These are phyloP conservation scores for Perca fluviatilis DNA, from an alignment of 2,113 vertebrate genomes.

Conservation along the genomic window DNA sequence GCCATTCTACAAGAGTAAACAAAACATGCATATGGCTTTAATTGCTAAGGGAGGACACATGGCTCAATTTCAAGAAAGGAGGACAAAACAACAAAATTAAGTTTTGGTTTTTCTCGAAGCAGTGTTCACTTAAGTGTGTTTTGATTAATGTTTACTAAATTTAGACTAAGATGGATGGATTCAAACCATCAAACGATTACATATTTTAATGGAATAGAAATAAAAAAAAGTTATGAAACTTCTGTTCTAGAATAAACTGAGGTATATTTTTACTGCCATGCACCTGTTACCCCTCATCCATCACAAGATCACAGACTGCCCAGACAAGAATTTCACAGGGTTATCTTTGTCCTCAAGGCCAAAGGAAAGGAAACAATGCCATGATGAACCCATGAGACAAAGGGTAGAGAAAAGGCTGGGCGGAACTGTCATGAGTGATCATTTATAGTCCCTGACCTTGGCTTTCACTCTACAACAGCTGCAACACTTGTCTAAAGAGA, in stretches of 20 bases:
- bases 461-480: slow-evolving; percentile 65
- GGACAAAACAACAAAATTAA: neutral
- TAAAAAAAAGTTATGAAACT: neutral
- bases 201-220: neutral
- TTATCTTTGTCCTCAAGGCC: slow-evolving; percentile 80
- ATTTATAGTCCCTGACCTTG: slow-evolving; percentile 57
- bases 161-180: neutral
- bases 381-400: slow-evolving; percentile 60
- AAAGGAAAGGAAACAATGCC: slow-evolving; percentile 72
- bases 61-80: neutral
- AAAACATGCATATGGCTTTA: neutral
- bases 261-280: slow-evolving; percentile 10
- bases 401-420: slow-evolving; percentile 34
- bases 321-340: slow-evolving; percentile 79
- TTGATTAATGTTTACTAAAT: neutral
- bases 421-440: slow-evolving; percentile 62
- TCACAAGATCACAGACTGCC: slow-evolving; percentile 28
- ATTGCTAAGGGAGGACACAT: neutral
- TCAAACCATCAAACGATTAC: neutral
- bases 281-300: slow-evolving; percentile 62
- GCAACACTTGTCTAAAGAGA: slow-evolving; percentile 35
- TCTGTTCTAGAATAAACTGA: neutral
- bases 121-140: neutral
- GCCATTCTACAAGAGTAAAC: slow-evolving; percentile 2
- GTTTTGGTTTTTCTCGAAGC: neutral